Evolutionary conservation across 2,797 vertebrate genomes (phyloP), one percentile per base, ranked within the genome.

Genomic region (Mallotus villosus): DNA sequence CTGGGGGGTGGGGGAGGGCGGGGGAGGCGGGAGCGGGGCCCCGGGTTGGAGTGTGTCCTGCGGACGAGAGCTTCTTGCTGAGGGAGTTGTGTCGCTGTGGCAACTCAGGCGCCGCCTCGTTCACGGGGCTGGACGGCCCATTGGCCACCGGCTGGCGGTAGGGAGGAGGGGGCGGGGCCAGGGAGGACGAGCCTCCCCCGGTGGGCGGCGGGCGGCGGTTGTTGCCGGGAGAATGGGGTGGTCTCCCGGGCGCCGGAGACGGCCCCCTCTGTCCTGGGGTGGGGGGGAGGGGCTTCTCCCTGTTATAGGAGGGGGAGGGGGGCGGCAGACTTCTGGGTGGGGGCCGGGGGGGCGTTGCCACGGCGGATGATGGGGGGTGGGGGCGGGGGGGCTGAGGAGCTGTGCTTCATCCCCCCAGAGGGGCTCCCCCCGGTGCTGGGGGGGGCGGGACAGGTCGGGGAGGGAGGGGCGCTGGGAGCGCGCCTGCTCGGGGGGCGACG

Each of bases 11-110:
- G 94, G 94, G 19, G 95, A 90, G 0, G 95, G 93, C 2, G 95
- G 95, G 2, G 93, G 94, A 4, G 93, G 93, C 2, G 94, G 88
- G 8, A n/a, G 96, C 92, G 51, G 14, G 96, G 86, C 87, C 91
- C 49, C 92, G 2, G 5, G 90, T 89, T 16, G 91, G 88, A 63
- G 90, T 84, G 94, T 94, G 25, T 89, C 95, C 86, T 69, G 90
- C 85, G 0, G 86, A 86, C 6, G 83, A 93, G 0, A 93, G 77
- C 0, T 93, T 92, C 85, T 96, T 98, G 91, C 95, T 92, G 79
- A 97, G 92, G 7, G 96, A 97, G 89, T 97, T 97, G 83, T 97
- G 95, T 80, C 95, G 94, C 89, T 95, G 94, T 0, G 96, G 96
- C 79, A 97, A 91, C 75, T 97, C 95, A 0, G 96, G 96, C 2